Base-by-base conservation (phyloP, 2,888 invertebrate species). In the Leucophora obtusa region DNA sequence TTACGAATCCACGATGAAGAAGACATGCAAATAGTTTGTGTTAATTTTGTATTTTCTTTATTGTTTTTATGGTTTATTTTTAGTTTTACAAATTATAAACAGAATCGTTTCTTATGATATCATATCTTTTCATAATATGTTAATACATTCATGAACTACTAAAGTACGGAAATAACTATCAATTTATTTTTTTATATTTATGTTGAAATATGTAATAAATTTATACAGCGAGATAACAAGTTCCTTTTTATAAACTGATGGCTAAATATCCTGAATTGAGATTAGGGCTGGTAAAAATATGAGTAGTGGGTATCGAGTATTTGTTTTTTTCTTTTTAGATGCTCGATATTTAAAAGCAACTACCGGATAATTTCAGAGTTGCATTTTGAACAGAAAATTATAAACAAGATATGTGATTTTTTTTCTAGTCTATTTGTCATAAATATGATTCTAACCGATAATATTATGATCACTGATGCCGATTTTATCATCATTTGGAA, bases 21-120 rank as follows among this genome's bases (percentile, higher is more conserved):
- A 85, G 85, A 85, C 87, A 88, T 88, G 85, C 87, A 88, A 87
- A 84, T 84, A 70, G 47, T 28, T 63, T 83, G 70, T 82, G 70
- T 82, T 82, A 47, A 15, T 18, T 66, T 59, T 65, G 7, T 65
- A 69, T 59, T 73, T 63, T 63, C 50, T 62, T 72, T 33, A 63
- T 28, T 54, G 53, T 63, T 51, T 33, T 35, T n/a, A 1, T 51
- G 47, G n/a, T 62, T n/a, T 38, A n/a, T 7, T 38, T 50, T 56
- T 66, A 50, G 54, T 53, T 21, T 65, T 50, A 9, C 9, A 65
- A 38, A 53, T 58, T 70, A 63, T 70, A 14, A 3, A 10, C 38
- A 11, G 38, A 11, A 38, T 3, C 14, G n/a, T n/a, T n/a, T 6
- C 43, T 47, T 47, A n/a, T 47, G n/a, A 47, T 6, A 47, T 47